Conservation (phyloP, 2,797 vertebrate species). For the Pseudomugil gertrudae region DNA sequence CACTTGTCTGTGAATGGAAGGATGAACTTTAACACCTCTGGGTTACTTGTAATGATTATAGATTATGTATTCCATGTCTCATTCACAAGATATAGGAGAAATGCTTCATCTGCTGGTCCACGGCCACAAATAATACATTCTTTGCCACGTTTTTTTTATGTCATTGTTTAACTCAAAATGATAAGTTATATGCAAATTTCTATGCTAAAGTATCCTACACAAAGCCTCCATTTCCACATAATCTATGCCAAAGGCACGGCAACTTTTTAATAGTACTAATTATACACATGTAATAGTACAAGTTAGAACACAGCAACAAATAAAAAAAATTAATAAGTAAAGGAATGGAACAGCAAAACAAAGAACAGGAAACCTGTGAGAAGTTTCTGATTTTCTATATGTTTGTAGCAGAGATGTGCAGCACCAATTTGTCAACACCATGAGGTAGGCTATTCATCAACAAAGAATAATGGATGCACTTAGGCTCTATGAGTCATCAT, state of each 20-base stretch:
- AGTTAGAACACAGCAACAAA: neutral
- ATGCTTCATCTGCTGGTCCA: neutral
- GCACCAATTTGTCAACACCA: neutral
- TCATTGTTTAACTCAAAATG: no score
- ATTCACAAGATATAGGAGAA: neutral
- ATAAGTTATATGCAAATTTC: no score
- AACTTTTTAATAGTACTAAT: neutral
- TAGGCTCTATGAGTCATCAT: neutral
- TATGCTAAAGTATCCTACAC: no score
- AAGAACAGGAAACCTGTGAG: neutral
- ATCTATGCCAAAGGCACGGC: neutral
- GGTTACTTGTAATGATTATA: neutral
- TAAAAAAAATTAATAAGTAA: neutral
- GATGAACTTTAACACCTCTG: neutral
- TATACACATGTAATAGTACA: neutral
- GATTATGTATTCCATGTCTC: neutral
- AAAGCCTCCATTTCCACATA: no score
- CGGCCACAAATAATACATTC: neutral
- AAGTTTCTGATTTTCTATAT: neutral
- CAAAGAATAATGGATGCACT: neutral
- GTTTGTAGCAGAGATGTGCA: neutral
- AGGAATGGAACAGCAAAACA: neutral
- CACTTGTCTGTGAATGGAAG: neutral
- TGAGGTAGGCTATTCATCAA: neutral
- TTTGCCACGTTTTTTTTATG: neutral